Base-by-base conservation (phyloP, 2,113 vertebrate genomes). In the Pleuronectes platessa region DNA sequence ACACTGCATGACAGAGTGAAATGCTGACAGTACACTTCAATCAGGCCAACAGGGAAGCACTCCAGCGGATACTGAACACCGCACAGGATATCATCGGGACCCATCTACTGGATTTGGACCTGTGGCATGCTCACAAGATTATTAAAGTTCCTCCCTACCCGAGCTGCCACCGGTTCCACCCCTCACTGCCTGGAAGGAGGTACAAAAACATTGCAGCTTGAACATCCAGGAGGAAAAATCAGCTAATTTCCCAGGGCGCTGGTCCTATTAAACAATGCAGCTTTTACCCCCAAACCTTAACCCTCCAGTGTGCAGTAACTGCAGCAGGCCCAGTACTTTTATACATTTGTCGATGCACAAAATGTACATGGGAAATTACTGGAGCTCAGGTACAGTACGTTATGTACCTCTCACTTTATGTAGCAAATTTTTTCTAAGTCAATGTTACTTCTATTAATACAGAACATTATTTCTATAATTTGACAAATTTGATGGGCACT, bases 151-250 rank as follows among this genome's bases (percentile, higher is more conserved):
- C 17, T 37, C 20, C 27, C 59, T 2, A 18, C 24, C 15, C 58
- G 26, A 60, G 58, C 59, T 27, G 27, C 59, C 18, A 37, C 59
- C 59, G 35, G 59, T 61, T 61, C 59, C 17, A 20, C 56, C 56
- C 8, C 14, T 15, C 2, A 4, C 27, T 18, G 5, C 27, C 18
- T 61, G 27, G 17, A 61, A 12, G 14, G 56, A 4, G 3, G 27
- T 27, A 59, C 24, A 17, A 27, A 61, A 20, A 35, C 59, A 20
- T 11, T n/a, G 27, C 27, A 20, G 27, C 27, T n/a, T 20, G 18
- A 10, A 20, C 58, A 31, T 18, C 4, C 58, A 60, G 27, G 17
- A 60, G 35, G 58, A 60, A 60, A 31, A 61, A 61, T 11, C 59
- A 20, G 27, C 9, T 10, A 37, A 27, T 61, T 11, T 61, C 59